Evolutionary conservation across 1,140 invertebrate species (phyloP).

Genomic region (Acromyrmex charruanus): DNA sequence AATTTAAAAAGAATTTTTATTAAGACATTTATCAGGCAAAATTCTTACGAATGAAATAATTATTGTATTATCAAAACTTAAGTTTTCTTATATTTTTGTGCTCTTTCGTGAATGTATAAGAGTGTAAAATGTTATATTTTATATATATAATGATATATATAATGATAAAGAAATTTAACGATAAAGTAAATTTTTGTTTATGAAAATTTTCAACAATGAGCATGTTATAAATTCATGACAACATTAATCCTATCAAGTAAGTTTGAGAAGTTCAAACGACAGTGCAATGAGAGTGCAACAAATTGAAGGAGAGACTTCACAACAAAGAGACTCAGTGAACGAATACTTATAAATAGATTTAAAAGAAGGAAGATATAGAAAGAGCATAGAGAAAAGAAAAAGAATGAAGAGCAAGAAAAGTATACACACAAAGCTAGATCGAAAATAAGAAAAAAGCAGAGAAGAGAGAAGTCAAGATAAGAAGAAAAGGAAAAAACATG

Average conservation of each 20-base stretch:
- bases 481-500: neutral
- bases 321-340: constrained; percentile 21
- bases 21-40: no score
- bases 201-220: constrained; percentile 1
- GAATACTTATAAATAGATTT: constrained; percentile 42
- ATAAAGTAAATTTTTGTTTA: neutral
- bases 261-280: neutral
- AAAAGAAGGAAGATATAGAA: neutral
- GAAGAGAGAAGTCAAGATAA: constrained; percentile 10
- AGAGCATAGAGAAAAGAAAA: neutral
- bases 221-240: neutral
- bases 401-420: neutral
- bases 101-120: no score
- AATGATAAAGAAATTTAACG: neutral
- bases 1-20: no score
- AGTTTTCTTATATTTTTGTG: no score
- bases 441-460: neutral
- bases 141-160: neutral
- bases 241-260: constrained; percentile 20
- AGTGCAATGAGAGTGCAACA: neutral
- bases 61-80: no score
- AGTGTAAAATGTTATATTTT: neutral
- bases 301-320: neutral
- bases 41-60: no score
- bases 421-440: neutral